Conservation (phyloP, 35 echinoderm and acorn worm genomes). For the Stichopus chloronotus region DNA sequence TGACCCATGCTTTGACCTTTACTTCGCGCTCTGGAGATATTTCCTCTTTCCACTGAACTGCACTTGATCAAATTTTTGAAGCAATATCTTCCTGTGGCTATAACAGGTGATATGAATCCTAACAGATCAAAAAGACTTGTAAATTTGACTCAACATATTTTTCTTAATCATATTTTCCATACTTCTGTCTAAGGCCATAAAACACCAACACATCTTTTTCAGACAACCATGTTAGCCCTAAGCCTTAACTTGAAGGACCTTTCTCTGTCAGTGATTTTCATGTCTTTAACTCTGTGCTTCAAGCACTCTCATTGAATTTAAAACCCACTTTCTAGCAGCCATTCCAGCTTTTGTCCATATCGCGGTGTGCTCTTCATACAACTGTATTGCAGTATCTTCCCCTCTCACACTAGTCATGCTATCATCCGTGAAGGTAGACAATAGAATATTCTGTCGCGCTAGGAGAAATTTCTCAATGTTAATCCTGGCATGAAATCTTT, state of each 20-base stretch:
- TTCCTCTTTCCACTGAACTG: constrained; percentile 47
- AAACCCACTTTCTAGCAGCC: constrained; percentile 46
- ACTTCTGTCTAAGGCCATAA: constrained; percentile 17
- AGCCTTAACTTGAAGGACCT: constrained; percentile 41
- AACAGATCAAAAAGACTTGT: constrained; percentile 23
- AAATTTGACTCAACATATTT: constrained; percentile 39
- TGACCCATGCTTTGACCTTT: constrained; percentile 24
- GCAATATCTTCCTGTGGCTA: constrained; percentile 26
- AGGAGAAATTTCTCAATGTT: background rate
- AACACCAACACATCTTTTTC: constrained; percentile 63
- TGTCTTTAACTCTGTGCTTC: constrained; percentile 54
- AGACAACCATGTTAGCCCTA: constrained; percentile 50
- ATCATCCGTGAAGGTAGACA: constrained; percentile 57
- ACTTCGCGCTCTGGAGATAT: background rate
- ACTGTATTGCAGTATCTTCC: constrained; percentile 34
- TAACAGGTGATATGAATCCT: constrained; percentile 37
- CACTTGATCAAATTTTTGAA: constrained; percentile 51
- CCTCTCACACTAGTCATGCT: constrained; percentile 44
- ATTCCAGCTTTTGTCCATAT: constrained; percentile 50
- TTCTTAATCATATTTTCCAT: constrained; percentile 42
- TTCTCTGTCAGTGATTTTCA: constrained; percentile 16
- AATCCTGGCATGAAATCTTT: constrained; percentile 34
- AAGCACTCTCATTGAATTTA: constrained; percentile 54
- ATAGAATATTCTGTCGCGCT: constrained; percentile 43
- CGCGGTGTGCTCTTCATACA: constrained; percentile 38